phyloP scores from a whole-genome alignment of 1,140 invertebrate species.

The Pachypeltis micranthus region DNA sequence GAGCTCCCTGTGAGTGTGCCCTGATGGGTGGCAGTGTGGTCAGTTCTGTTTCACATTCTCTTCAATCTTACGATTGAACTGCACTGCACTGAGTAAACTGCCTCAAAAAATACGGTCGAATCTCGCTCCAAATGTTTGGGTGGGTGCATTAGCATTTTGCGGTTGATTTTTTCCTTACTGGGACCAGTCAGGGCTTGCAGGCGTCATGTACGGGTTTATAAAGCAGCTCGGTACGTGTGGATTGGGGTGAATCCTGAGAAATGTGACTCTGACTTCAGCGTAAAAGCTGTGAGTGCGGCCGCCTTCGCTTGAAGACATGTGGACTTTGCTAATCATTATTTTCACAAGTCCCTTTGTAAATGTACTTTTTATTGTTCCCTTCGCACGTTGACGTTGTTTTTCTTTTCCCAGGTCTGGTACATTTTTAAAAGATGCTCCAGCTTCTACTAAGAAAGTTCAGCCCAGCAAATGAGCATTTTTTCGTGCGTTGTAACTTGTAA shows the following conservation, averaged over 20 bases:
- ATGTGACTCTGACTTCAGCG: not conserved
- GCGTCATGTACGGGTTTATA: too few species aligned
- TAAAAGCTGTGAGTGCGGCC: not conserved
- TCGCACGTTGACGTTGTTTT: too few species aligned
- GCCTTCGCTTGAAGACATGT: not conserved
- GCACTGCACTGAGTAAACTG: too few species aligned
- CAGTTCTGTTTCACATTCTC: too few species aligned
- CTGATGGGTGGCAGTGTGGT: too few species aligned
- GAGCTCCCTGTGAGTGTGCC: too few species aligned
- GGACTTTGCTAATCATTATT: not conserved
- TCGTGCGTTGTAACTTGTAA: not conserved
- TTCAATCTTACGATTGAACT: too few species aligned
- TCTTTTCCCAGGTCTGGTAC: constrained; percentile 50
- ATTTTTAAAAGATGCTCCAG: constrained; percentile 56
- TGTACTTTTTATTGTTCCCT: constrained; percentile 1
- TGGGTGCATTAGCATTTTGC: too few species aligned
- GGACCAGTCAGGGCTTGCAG: too few species aligned
- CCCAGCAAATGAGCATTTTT: not conserved
- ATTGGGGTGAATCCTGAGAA: not conserved
- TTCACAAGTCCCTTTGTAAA: not conserved
- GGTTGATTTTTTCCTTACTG: too few species aligned
- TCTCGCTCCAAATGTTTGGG: too few species aligned
- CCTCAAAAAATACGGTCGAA: too few species aligned
- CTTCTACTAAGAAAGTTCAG: constrained; percentile 38
- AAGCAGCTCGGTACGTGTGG: not conserved